Evolutionary conservation across 2,113 vertebrate species (phyloP), one percentile per base, ranked within the genome.

Genomic region (Muscicapa adusta): DNA sequence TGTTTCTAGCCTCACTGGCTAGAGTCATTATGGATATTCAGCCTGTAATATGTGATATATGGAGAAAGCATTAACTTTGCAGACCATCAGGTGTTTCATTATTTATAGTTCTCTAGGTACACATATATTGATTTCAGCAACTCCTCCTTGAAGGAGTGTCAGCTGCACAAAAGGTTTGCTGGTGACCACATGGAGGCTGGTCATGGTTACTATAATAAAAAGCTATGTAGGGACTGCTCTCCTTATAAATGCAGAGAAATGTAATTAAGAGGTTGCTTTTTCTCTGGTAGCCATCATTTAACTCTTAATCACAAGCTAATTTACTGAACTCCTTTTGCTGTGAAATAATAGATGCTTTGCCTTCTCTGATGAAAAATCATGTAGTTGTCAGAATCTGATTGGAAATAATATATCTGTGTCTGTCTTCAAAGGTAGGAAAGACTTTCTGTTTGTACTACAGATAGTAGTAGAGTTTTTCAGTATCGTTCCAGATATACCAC

Each of bases 151-250:
- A 94, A 91, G 61, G 45, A 82, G 12, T 42, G 47, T 92, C 88
- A 93, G 88, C 85, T 94, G 88, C 72, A 85, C 71, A 45, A 91
- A 80, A 94, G 85, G 93, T 85, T 85, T 95, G 63, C 56, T 93
- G 43, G 54, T 79, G 87, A 88, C 77, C 74, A 70, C 53, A 62
- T 56, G 54, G 76, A 68, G 43, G 38, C 80, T 73, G 42, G 54
- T 89, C 66, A 65, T 54, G 70, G 50, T 88, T 72, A 54, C 53
- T 79, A 1, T 42, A 81, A 82, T 20, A 73, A 34, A 79, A 89
- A 91, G 42, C 33, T 62, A 7, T 18, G 29, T 65, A 7, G n/a
- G 42, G 28, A 43, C 54, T 80, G 6, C 7, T 57, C 53, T 75
- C 29, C 47, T 60, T 66, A 66, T 20, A 72, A 71, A 82, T 5